Conservation (phyloP, 2,797 vertebrate species). For the Allochrocebus solatus region DNA sequence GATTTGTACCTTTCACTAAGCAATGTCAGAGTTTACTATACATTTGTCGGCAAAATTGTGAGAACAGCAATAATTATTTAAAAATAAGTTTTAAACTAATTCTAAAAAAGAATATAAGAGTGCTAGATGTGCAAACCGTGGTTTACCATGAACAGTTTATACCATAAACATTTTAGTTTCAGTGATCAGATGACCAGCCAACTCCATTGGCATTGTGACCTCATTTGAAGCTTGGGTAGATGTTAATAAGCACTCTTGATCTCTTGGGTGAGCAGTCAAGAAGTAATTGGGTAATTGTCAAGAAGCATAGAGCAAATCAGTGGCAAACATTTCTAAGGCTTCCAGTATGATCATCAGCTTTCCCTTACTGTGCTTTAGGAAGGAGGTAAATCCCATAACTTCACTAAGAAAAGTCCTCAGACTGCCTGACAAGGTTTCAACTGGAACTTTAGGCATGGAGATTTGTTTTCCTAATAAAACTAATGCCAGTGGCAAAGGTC, state of each 20-base stretch:
- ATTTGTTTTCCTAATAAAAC: neutral
- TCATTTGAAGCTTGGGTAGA: neutral
- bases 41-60: constrained; percentile 50
- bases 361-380: neutral
- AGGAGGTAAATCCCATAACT: neutral
- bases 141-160: constrained; percentile 26
- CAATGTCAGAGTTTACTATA: constrained; percentile 48
- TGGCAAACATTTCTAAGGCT: neutral
- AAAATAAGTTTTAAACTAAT: neutral
- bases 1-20: constrained; percentile 69
- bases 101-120: neutral
- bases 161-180: constrained; percentile 46
- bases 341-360: neutral
- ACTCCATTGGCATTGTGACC: neutral
- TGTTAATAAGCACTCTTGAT: neutral
- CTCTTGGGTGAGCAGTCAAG: neutral
- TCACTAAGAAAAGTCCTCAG: neutral
- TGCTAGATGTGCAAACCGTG: constrained; percentile 6
- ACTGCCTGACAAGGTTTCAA: neutral
- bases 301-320: neutral
- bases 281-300: neutral
- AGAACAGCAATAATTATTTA: constrained; percentile 44
- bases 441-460: neutral
- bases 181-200: neutral
- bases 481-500: neutral